phyloP scores from a whole-genome alignment of 2,113 vertebrate species.

The Dipodomys stephensi region DNA sequence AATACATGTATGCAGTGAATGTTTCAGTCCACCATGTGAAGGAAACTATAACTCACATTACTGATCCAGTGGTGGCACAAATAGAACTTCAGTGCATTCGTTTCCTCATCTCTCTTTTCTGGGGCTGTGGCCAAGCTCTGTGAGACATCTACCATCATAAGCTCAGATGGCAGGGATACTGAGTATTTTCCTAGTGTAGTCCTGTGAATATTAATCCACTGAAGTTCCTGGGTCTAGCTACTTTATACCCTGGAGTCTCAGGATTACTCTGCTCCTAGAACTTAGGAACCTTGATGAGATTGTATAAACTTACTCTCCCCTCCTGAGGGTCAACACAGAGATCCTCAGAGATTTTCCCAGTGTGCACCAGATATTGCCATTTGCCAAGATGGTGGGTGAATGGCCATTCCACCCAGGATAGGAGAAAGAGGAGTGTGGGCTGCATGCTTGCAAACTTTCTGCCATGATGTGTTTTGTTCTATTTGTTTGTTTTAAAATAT shows the following conservation, averaged over 20 bases:
- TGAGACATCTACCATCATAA: fast-evolving
- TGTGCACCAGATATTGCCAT: background rate
- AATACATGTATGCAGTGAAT: background rate
- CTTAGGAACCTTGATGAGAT: background rate
- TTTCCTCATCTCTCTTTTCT: background rate
- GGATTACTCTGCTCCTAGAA: background rate
- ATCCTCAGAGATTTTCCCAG: background rate
- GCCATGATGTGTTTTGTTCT: background rate
- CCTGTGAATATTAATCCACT: background rate
- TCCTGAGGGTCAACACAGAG: background rate
- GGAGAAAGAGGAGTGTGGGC: background rate
- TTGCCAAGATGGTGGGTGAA: background rate
- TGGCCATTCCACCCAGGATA: too few relatives aligned
- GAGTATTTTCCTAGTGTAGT: too few relatives aligned
- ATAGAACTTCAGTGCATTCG: background rate
- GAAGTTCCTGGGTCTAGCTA: background rate
- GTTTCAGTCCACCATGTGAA: background rate
- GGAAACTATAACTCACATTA: background rate
- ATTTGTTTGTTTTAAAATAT: too few relatives aligned
- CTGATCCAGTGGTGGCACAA: background rate
- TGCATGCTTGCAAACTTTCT: background rate
- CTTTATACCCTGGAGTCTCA: too few relatives aligned
- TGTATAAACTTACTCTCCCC: background rate
- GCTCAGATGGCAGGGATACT: background rate
- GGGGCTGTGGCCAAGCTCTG: background rate